These are phyloP conservation scores for Protodeltote pygarga DNA, from an alignment of 2,888 invertebrate species.

Conservation along the genomic window DNA sequence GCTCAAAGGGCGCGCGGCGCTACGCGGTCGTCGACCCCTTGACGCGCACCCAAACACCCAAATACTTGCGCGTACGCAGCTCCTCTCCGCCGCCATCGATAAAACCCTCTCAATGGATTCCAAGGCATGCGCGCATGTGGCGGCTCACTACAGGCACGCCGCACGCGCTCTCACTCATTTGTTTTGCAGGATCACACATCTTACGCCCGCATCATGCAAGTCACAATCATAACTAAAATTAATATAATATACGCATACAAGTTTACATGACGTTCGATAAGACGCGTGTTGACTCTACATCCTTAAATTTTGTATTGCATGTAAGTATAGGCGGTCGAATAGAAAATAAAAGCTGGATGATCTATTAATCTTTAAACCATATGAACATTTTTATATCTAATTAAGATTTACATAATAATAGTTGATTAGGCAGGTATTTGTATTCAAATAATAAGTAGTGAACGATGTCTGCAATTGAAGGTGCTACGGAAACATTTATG, in stretches of 20 bases:
- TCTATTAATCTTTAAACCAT: not conserved
- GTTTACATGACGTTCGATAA: slow-evolving; percentile 26
- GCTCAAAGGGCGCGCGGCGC: slow-evolving; percentile 67
- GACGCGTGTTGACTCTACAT: slow-evolving; percentile 14
- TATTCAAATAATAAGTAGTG: no score
- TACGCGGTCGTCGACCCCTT: slow-evolving; percentile 66
- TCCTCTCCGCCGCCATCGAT: slow-evolving; percentile 57
- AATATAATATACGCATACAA: slow-evolving; percentile 24
- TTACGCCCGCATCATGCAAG: slow-evolving; percentile 41
- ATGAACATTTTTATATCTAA: not conserved
- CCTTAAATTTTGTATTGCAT: no score
- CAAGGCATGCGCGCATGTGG: slow-evolving; percentile 63
- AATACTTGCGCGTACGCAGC: slow-evolving; percentile 81
- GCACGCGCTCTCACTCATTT: slow-evolving; percentile 58
- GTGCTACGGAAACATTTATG: slow-evolving; percentile 26
- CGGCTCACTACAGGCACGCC: slow-evolving; percentile 54
- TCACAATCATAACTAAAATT: slow-evolving; percentile 34
- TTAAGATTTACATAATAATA: not conserved
- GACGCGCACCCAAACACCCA: slow-evolving; percentile 69
- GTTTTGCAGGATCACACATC: slow-evolving; percentile 51
- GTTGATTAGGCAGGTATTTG: no score
- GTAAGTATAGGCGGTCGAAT: no score
- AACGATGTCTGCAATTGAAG: slow-evolving; percentile 11
- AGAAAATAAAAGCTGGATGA: no score
- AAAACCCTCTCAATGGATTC: slow-evolving; percentile 73